Evolutionary conservation across 2,797 vertebrate species (phyloP), one percentile per base, ranked within the genome.

Genomic region (Kryptopterus vitreolus): DNA sequence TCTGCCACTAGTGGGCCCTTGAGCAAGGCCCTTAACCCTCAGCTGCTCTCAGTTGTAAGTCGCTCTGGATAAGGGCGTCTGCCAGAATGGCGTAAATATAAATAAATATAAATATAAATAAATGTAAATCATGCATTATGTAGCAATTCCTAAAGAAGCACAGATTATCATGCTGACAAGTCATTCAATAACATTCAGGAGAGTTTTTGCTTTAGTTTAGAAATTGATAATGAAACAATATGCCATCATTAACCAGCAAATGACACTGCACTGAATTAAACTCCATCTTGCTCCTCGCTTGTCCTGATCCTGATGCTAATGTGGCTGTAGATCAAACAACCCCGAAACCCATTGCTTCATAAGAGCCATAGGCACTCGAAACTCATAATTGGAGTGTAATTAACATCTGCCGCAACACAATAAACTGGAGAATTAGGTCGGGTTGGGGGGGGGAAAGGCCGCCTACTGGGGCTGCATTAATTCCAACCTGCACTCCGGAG

Each of bases 401-500:
- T 86, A 79, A 79, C 71, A 78, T 66, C 48, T 76, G 71, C 52
- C 61, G 66, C 80, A 43, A 31, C 62, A 76, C 76, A 80, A 86
- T 83, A 66, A 76, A 58, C 74, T 71, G 57, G 53, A 73, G 70
- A 73, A 76, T 71, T 38, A 80, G 58, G 68, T 72, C 76, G n/a
- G n/a, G n/a, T n/a, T n/a, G n/a, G n/a, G n/a, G n/a, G n/a, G n/a
- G n/a, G n/a, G n/a, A 83, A 80, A 71, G 75, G 78, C 52, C 81
- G 76, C 85, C 78, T 73, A 81, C 77, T n/a, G 80, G n/a, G 80
- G 81, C 43, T 78, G 43, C 63, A 86, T 85, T 86, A 86, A 86
- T 76, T 81, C 29, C 63, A 80, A 59, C 24, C 83, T 31, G 57
- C 33, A 31, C n/a, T 58, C 71, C 58, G 71, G 58, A 73, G 59